Percentiles rank a stretch among this genome's conserved stretches.
Evolutionary conservation across 64 coral and sea anemone species (phyloP).

Genomic region (Acropora tenuis): DNA sequence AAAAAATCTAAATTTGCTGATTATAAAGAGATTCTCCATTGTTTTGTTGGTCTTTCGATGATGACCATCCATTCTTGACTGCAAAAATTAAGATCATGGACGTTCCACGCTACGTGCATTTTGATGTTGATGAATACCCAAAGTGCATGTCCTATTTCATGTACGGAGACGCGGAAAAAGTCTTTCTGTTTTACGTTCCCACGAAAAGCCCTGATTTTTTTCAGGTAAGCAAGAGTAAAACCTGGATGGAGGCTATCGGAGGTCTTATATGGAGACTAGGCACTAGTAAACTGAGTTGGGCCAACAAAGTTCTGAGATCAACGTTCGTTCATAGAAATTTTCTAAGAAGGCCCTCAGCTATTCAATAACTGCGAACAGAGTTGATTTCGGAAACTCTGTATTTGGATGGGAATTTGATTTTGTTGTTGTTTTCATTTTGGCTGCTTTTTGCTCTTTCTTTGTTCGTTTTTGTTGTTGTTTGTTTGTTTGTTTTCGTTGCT

Average conservation of each 20-base stretch:
- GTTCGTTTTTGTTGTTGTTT: too few species aligned
- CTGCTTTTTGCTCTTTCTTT: too few species aligned
- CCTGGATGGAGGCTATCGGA: not conserved
- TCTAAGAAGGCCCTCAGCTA: too few species aligned
- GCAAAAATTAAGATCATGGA: slow-evolving; percentile 19
- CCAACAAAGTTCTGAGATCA: not conserved
- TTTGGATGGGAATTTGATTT: too few species aligned
- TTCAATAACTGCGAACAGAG: too few species aligned
- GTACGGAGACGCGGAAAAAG: slow-evolving; percentile 1
- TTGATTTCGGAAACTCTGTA: too few species aligned
- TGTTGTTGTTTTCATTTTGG: too few species aligned
- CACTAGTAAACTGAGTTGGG: not conserved
- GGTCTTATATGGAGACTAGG: not conserved
- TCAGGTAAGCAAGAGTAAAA: not conserved
- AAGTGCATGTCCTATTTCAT: slow-evolving; percentile 11
- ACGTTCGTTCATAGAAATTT: too few species aligned
- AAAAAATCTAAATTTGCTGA: not conserved
- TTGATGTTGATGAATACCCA: slow-evolving; percentile 7
- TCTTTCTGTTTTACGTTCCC: not conserved
- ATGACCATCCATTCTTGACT: not conserved
- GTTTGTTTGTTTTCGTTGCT: too few species aligned
- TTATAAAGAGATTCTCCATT: not conserved
- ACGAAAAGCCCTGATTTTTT: slow-evolving; percentile 7
- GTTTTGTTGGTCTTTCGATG: not conserved
- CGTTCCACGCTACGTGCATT: slow-evolving; percentile 21